Evolutionary conservation across 1,140 invertebrate genomes (phyloP).

Genomic region (Drosophila leontia): DNA sequence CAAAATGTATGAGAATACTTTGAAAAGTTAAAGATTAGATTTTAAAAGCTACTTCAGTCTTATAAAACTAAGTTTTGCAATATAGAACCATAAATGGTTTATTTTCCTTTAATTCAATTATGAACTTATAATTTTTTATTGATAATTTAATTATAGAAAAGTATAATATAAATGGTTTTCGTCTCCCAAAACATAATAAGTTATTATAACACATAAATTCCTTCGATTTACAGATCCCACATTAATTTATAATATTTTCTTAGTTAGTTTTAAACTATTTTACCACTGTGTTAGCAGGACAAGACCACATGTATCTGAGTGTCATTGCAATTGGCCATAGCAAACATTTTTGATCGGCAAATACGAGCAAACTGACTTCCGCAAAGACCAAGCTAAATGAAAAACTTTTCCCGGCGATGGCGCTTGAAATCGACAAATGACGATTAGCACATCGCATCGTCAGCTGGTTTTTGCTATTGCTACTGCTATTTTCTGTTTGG

Average conservation of each 20-base stretch:
- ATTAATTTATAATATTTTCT: not conserved
- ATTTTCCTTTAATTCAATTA: too few relatives aligned
- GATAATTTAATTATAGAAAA: too few relatives aligned
- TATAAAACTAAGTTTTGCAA: too few relatives aligned
- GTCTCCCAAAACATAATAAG: too few relatives aligned
- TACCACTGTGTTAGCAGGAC: slow-evolving; percentile 2
- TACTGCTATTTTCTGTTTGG: slow-evolving; percentile 64
- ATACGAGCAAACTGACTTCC: slow-evolving; percentile 38
- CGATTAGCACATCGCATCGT: slow-evolving; percentile 57
- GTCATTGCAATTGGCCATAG: slow-evolving; percentile 19
- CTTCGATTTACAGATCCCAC: not conserved
- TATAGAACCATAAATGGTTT: too few relatives aligned
- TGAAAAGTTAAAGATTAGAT: too few relatives aligned
- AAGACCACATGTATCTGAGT: not conserved
- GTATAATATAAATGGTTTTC: not conserved
- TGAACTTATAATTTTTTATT: too few relatives aligned
- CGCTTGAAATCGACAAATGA: slow-evolving; percentile 43
- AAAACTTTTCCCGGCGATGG: slow-evolving; percentile 35
- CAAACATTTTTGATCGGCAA: slow-evolving; percentile 43
- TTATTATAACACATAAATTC: not conserved
- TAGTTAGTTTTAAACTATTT: not conserved
- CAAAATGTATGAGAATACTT: too few relatives aligned
- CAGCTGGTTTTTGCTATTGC: slow-evolving; percentile 21
- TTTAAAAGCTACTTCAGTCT: too few relatives aligned
- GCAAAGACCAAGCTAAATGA: slow-evolving; percentile 21